These are phyloP conservation scores for Volucella inflata DNA, from an alignment of 2,888 invertebrate genomes.

Conservation along the genomic window DNA sequence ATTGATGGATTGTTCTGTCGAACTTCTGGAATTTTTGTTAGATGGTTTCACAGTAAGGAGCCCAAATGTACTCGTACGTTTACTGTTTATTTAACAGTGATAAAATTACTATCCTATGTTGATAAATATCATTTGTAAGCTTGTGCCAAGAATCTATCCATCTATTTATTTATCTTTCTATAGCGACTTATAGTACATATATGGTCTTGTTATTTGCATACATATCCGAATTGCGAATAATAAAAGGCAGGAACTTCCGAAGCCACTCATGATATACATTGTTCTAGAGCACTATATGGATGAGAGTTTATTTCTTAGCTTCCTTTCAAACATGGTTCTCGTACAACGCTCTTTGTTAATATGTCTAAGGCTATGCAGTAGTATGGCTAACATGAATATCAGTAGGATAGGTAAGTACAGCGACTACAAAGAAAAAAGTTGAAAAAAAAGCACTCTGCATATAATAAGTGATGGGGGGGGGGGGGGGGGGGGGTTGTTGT, in stretches of 20 bases:
- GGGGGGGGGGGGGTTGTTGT: background rate
- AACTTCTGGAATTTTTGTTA: no score
- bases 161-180: background rate
- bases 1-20: no score
- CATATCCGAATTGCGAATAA: constrained; percentile 4
- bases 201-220: constrained; percentile 22
- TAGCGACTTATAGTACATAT: background rate
- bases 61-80: background rate
- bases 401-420: constrained; percentile 61
- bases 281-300: background rate
- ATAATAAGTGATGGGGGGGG: background rate
- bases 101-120: background rate
- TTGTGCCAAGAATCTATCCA: background rate
- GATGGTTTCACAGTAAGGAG: no score
- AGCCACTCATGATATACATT: constrained; percentile 43
- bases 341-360: constrained; percentile 28
- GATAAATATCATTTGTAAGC: background rate
- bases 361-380: constrained; percentile 13
- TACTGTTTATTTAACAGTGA: background rate
- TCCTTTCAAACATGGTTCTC: constrained; percentile 49
- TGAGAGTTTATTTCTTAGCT: constrained; percentile 39
- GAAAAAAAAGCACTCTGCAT: constrained; percentile 33
- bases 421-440: constrained; percentile 25
- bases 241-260: constrained; percentile 2
- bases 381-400: constrained; percentile 52